Evolutionary conservation across 2,888 invertebrate species (phyloP).

Genomic region (Autographa pulchrina): DNA sequence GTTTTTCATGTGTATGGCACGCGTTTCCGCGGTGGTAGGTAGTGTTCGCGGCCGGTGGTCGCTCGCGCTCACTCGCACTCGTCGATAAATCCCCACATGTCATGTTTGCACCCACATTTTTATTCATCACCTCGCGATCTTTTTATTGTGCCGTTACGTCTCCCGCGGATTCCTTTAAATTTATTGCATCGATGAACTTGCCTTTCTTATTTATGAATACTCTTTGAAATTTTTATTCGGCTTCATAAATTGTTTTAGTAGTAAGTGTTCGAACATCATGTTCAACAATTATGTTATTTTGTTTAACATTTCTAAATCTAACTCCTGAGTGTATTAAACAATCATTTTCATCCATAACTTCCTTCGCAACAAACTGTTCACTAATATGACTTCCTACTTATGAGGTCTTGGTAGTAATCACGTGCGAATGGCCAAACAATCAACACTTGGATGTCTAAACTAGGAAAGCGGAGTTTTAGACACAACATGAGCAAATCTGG

Average conservation of each 20-base stretch:
- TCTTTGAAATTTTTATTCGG: conserved; percentile 20
- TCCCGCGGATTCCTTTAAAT: conserved; percentile 44
- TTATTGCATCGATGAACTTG: conserved; percentile 43
- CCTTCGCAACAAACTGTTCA: conserved; percentile 34
- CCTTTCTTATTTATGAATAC: conserved; percentile 42
- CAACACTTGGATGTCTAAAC: conserved; percentile 50
- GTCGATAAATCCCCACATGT: conserved; percentile 47
- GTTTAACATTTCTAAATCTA: conserved; percentile 1
- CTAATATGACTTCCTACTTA: conserved; percentile 49
- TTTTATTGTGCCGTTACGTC: conserved; percentile 51
- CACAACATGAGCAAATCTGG: conserved; percentile 51
- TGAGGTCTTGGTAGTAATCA: conserved; percentile 42
- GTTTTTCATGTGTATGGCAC: conserved; percentile 5
- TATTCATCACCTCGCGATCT: conserved; percentile 52
- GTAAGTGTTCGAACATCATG: conserved; percentile 32
- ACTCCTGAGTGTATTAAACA: conserved; percentile 42
- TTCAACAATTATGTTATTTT: conserved; percentile 32
- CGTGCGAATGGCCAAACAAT: conserved; percentile 52
- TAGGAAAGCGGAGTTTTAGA: conserved; percentile 52
- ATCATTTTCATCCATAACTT: conserved; percentile 24
- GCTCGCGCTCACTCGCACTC: conserved; percentile 35
- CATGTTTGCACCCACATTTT: conserved; percentile 59
- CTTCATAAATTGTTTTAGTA: conserved; percentile 5
- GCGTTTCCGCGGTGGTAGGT: conserved; percentile 31
- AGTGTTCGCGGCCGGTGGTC: conserved; percentile 67